Evolutionary conservation across 1,140 invertebrate genomes (phyloP), one percentile per base, ranked within the genome.

Genomic region (Anadara kagoshimensis): DNA sequence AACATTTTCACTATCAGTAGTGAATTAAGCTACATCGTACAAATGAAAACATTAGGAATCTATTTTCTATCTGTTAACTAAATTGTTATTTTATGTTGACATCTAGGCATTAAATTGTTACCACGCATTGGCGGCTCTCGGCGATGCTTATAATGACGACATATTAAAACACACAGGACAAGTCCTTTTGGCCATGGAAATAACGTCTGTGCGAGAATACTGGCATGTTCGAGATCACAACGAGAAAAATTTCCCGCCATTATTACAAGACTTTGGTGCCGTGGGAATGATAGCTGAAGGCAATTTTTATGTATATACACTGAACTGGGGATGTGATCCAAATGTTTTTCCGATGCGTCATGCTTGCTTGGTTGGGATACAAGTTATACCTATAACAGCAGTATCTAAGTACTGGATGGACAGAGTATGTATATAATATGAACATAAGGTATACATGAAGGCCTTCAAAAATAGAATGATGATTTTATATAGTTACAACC

Each of bases 341-440:
- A 82, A 85, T 51, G 69, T 71, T n/a, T 85, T 84, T 49, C 84
- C 84, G 0, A 83, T 83, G 81, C 72, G 84, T 53, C 84, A 85
- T 64, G 84, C 73, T 0, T 85, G 84, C 69, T 68, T 85, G 16
- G 78, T 84, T 0, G 84, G 84, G 18, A 85, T 85, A 1, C 84
- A 85, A 62, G 76, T 85, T 26, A 85, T 85, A 41, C 84, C 84
- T 0, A 79, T 85, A 45, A 85, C 81, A 12, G 70, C 83, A 10
- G 83, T 80, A 7, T 84, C 82, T n/a, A 82, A 80, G 61, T 82
- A 79, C 45, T 85, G 80, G 79, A 69, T 84, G 66, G 84, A 85
- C 68, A 54, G 83, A 78, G 84, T 84, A 63, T n/a, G 11, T 5
- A 29, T 44, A 10, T 66, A 24, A 0, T 7, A 36, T 36, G n/a